Percentiles rank a stretch among this genome's conserved stretches.
Conservation (phyloP, 2,113 vertebrate species). For the Phalacrocorax carbo region DNA sequence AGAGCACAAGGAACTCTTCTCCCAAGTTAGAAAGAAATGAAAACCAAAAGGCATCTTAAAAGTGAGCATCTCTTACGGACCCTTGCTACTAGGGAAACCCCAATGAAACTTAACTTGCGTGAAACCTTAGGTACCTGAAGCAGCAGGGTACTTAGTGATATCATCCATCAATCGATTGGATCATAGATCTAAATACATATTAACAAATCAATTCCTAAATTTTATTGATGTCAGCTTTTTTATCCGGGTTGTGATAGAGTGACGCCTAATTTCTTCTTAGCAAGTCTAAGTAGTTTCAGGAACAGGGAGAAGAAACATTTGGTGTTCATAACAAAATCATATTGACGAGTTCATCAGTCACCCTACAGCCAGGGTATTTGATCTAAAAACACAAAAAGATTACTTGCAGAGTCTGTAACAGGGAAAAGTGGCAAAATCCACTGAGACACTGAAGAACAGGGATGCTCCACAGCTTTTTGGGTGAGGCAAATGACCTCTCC, state of each 20-base stretch:
- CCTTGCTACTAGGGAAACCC: not conserved
- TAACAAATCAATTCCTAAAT: not conserved
- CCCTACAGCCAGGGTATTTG: not conserved
- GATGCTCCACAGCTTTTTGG: not conserved
- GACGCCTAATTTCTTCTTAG: not conserved
- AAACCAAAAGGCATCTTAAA: not conserved
- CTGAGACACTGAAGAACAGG: not conserved
- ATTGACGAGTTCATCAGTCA: not conserved
- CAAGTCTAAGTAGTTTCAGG: not conserved
- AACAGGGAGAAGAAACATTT: not conserved
- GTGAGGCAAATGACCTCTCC: not conserved
- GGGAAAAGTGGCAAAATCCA: not conserved
- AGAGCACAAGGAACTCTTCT: not conserved
- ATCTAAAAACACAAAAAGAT: not conserved
- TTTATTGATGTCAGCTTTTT: not conserved
- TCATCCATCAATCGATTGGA: not conserved
- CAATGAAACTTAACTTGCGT: not conserved
- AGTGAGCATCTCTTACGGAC: not conserved
- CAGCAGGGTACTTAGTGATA: not conserved
- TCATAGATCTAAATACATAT: not conserved
- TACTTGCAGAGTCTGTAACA: not conserved
- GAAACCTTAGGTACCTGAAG: not conserved
- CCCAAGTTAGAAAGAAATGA: not conserved
- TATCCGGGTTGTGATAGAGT: not conserved
- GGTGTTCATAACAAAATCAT: not conserved